Evolutionary conservation across 2,113 vertebrate genomes (phyloP), one percentile per base, ranked within the genome.

Genomic region (Setophaga coronata): DNA sequence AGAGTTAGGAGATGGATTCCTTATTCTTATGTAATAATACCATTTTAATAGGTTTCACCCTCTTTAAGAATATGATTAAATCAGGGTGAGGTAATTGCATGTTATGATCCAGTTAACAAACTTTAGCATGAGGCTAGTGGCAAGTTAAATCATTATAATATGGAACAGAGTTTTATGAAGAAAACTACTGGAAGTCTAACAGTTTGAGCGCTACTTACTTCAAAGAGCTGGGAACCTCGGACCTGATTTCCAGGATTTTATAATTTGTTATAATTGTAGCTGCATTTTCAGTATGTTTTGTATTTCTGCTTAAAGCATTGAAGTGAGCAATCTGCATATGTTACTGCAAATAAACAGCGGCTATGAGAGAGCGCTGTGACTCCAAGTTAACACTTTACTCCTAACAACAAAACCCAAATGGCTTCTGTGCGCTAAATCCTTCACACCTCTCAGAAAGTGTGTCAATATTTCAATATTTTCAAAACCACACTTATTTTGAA

Each of bases 111-210:
- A 87, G 79, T 77, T 80, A 94, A 86, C 3, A 8, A 90, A 81
- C 82, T 96, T 90, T 74, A 80, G 71, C 71, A 56, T 62, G 42
- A 86, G 66, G 58, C 84, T 58, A 50, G 78, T 81, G 58, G 90
- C 71, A 88, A 94, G 71, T 90, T 62, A 96, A 94, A 88, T 92
- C 40, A 29, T 86, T 86, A 34, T 87, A 93, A 92, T 74, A 61
- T 28, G 79, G 78, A 95, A 43, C 79, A 62, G 67, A 0, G 0
- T 60, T 97, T 96, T 90, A 71, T 60, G 58, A 87, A 70, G 90
- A 82, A 94, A 96, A 95, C 85, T 93, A 78, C 87, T 97, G 73
- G 57, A 91, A 93, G 48, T 85, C 42, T 54, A 93, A 90, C 38
- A 56, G 64, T 94, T 79, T 77, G 74, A 96, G 56, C 2, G 12